phyloP scores from a whole-genome alignment of 2,888 invertebrate genomes.

The Catocala nupta region DNA sequence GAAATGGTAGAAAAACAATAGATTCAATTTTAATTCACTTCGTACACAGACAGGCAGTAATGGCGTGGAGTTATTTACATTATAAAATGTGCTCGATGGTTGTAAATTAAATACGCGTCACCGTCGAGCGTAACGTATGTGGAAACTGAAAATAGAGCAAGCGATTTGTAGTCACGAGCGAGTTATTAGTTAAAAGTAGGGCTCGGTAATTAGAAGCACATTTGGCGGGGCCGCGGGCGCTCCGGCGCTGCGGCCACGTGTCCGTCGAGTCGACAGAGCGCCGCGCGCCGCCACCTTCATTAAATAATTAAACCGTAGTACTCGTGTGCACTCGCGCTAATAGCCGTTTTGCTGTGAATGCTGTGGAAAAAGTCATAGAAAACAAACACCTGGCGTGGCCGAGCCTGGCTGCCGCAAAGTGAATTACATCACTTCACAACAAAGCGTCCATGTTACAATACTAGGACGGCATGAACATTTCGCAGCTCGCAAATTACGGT shows the following conservation, averaged over 20 bases:
- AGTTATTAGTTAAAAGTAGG: conserved; percentile 76
- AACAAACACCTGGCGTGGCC: conserved; percentile 55
- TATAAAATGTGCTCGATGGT: conserved; percentile 25
- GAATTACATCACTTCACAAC: conserved; percentile 57
- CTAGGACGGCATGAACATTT: conserved; percentile 53
- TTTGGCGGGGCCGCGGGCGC: conserved; percentile 61
- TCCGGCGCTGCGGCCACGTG: conserved; percentile 54
- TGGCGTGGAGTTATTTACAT: conserved; percentile 29
- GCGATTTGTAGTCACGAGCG: conserved; percentile 69
- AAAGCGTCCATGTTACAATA: conserved; percentile 52
- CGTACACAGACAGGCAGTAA: conserved; percentile 39
- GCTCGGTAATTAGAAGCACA: conserved; percentile 77
- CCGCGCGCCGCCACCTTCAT: conserved; percentile 52
- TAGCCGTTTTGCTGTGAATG: conserved; percentile 54
- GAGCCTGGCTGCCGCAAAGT: conserved; percentile 35
- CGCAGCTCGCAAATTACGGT: conserved; percentile 69
- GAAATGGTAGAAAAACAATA: conserved; percentile 39
- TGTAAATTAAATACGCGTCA: conserved; percentile 23
- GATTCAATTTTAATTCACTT: conserved; percentile 41
- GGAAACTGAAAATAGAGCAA: conserved; percentile 67
- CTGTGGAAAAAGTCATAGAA: conserved; percentile 53
- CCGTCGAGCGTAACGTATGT: conserved; percentile 40
- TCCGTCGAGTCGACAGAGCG: conserved; percentile 38
- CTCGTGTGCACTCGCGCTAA: conserved; percentile 62
- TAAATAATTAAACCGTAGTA: conserved; percentile 70